phyloP scores from a whole-genome alignment of 2,113 vertebrate species.

The Eptatretus burgeri region DNA sequence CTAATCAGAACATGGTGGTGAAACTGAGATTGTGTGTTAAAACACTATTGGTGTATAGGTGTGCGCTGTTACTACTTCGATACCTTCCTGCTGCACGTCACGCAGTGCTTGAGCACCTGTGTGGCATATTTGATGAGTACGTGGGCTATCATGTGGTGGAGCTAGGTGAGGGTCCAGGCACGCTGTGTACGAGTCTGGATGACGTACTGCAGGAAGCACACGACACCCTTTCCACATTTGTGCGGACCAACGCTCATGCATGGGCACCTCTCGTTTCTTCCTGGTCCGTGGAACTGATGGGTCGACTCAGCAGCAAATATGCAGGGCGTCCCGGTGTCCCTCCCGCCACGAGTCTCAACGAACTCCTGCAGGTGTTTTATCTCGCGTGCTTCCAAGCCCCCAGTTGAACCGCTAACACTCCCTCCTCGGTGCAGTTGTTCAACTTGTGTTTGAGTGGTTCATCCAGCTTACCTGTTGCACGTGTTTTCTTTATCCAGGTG shows the following conservation, averaged over 20 bases:
- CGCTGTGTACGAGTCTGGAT: conserved; percentile 27
- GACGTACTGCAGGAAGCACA: conserved; percentile 54
- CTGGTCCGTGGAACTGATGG: conserved; percentile 75
- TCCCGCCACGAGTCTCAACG: conserved; percentile 44
- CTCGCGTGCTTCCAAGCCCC: too few relatives aligned
- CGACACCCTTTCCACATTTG: conserved; percentile 34
- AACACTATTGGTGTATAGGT: too few relatives aligned
- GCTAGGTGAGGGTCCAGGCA: conserved; percentile 15
- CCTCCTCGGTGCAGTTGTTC: too few relatives aligned
- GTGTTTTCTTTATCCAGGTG: conserved; percentile 12
- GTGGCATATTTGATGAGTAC: conserved; percentile 51
- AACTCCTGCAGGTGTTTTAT: conserved; percentile 28
- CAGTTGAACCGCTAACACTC: too few relatives aligned
- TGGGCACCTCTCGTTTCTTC: conserved; percentile 57
- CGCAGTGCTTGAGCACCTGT: conserved; percentile 52
- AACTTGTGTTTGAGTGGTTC: too few relatives aligned
- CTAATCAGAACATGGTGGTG: too few relatives aligned
- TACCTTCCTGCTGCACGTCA: conserved; percentile 44
- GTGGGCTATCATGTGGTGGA: conserved; percentile 35
- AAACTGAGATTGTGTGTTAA: too few relatives aligned
- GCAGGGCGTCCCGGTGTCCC: conserved; percentile 37
- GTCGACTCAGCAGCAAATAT: conserved; percentile 65
- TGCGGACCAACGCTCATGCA: conserved; percentile 38
- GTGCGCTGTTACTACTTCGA: conserved; percentile 10
- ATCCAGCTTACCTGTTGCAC: too few relatives aligned